These are phyloP conservation scores for Acrocephalus kingi DNA, from an alignment of 2,113 vertebrate genomes.

Conservation along the genomic window DNA sequence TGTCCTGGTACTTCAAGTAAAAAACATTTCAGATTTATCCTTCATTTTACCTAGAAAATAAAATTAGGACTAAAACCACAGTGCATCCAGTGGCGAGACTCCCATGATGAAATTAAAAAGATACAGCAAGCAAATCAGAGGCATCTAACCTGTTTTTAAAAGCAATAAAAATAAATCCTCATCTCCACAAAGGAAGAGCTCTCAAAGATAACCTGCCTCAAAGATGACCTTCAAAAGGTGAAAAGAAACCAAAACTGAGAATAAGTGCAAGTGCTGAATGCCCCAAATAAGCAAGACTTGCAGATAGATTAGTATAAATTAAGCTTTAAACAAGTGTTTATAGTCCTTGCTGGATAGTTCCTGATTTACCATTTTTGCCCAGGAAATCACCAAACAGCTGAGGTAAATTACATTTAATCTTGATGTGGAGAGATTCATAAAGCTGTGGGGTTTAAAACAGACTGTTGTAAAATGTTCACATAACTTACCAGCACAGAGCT, in stretches of 20 bases:
- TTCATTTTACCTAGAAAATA: slow-evolving; percentile 3
- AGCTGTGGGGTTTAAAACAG: background rate
- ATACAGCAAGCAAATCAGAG: background rate
- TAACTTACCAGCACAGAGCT: background rate
- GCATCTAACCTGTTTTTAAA: background rate
- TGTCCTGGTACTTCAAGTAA: background rate
- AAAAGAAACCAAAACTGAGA: background rate
- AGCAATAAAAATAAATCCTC: slow-evolving; percentile 10
- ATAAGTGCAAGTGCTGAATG: background rate
- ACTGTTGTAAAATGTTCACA: background rate
- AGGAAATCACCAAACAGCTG: background rate
- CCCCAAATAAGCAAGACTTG: background rate
- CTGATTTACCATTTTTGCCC: background rate
- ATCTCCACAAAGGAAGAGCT: background rate
- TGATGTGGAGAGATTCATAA: background rate
- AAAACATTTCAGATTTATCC: background rate
- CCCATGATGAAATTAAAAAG: slow-evolving; percentile 3
- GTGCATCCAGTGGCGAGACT: background rate
- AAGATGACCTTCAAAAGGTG: background rate
- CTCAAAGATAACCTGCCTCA: background rate
- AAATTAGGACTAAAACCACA: background rate
- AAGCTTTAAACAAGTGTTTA: background rate
- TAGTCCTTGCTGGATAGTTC: background rate
- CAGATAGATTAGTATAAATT: background rate
- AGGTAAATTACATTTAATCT: background rate